Conservation (phyloP, 2,113 vertebrate genomes). For the Pan paniscus region DNA sequence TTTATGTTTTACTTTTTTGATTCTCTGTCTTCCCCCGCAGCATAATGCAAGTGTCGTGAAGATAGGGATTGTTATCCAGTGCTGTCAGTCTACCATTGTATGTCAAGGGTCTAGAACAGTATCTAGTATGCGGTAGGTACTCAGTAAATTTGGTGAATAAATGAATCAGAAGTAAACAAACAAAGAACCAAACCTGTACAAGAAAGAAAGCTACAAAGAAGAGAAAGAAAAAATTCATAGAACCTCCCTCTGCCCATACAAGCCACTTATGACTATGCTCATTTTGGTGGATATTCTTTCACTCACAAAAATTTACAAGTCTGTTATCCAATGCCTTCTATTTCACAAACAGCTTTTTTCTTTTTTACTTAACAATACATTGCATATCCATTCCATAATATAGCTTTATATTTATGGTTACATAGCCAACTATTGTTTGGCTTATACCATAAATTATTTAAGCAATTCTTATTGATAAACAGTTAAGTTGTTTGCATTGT, state of each 20-base stretch:
- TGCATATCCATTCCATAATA: background rate
- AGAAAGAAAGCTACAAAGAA: background rate
- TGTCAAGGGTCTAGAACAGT: background rate
- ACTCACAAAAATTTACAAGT: background rate
- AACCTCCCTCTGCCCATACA: fast-evolving
- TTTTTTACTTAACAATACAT: background rate
- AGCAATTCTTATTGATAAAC: background rate
- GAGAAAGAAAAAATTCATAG: background rate
- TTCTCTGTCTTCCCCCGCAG: background rate
- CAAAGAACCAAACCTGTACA: background rate
- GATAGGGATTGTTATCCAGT: background rate
- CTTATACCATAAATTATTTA: background rate
- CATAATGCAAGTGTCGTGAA: background rate
- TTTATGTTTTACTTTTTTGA: background rate
- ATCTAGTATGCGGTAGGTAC: background rate
- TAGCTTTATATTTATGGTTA: background rate
- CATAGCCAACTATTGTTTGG: background rate
- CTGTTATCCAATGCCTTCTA: background rate
- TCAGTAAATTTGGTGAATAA: background rate
- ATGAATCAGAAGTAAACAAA: background rate
- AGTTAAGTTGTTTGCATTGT: background rate
- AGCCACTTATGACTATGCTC: background rate
- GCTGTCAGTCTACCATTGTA: background rate
- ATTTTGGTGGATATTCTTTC: background rate
- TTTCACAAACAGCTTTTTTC: background rate